phyloP scores from a whole-genome alignment of 1,140 invertebrate genomes.

The Dinothrombium tinctorium region DNA sequence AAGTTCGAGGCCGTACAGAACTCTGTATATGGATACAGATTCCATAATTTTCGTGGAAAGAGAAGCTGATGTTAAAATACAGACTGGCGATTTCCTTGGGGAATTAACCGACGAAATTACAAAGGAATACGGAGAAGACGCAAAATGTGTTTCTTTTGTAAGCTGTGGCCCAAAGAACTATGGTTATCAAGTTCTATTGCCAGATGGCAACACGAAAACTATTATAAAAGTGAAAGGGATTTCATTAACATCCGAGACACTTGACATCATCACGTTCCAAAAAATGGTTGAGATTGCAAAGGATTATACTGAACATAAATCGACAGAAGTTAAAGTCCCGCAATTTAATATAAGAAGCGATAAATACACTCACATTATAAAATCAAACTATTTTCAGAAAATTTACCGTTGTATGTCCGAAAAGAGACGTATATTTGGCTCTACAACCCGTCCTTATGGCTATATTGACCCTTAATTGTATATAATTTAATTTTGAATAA shows the following conservation, averaged over 20 bases:
- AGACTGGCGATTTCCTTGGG: not conserved
- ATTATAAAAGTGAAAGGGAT: slow-evolving; percentile 2
- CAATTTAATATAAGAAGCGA: not conserved
- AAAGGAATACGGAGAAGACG: not conserved
- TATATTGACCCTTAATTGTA: too few species aligned
- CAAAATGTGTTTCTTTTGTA: not conserved
- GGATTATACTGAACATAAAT: not conserved
- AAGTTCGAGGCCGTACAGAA: not conserved
- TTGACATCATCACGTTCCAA: not conserved
- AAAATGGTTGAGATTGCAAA: not conserved
- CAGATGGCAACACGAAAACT: not conserved
- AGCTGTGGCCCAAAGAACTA: not conserved
- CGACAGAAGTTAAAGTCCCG: not conserved
- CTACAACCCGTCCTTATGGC: not conserved
- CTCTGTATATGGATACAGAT: slow-evolving; percentile 3
- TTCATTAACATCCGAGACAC: not conserved
- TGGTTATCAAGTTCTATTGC: not conserved
- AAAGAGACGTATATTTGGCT: not conserved
- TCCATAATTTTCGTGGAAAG: not conserved
- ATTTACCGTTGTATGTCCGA: not conserved
- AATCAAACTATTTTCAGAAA: not conserved
- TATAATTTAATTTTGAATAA: too few species aligned
- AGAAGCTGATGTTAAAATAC: not conserved
- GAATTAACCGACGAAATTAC: not conserved
- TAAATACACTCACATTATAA: not conserved